phyloP scores from a whole-genome alignment of 2,888 invertebrate species.

The Tachina grossa region DNA sequence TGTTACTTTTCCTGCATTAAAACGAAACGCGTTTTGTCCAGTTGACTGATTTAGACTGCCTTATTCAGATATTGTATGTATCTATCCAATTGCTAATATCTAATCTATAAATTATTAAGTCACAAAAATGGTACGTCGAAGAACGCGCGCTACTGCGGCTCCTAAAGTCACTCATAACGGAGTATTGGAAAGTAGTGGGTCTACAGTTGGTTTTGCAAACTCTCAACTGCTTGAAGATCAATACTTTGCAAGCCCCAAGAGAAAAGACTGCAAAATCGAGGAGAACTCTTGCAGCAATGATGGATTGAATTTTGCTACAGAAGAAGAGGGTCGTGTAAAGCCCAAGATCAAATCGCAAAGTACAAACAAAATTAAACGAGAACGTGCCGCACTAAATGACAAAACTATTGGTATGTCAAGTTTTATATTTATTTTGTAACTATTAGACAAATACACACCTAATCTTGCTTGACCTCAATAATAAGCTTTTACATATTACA shows the following conservation, averaged over 20 bases:
- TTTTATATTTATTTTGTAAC: constrained; percentile 16
- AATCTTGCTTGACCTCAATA: constrained; percentile 14
- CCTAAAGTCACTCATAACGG: constrained; percentile 62
- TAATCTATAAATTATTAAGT: constrained; percentile 2
- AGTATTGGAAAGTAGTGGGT: constrained; percentile 50
- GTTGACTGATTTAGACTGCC: constrained; percentile 49
- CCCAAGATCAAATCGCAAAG: constrained; percentile 46
- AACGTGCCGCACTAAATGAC: constrained; percentile 71
- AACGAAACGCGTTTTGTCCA: constrained; percentile 20
- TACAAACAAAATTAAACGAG: constrained; percentile 66
- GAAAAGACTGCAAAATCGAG: constrained; percentile 82
- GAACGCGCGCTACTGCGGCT: constrained; percentile 75
- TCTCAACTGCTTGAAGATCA: constrained; percentile 80
- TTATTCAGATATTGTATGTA: constrained; percentile 31
- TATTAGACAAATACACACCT: not conserved
- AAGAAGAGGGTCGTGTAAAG: constrained; percentile 32
- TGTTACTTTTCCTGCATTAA: constrained; percentile 3
- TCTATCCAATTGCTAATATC: constrained; percentile 16
- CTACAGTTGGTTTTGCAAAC: constrained; percentile 68
- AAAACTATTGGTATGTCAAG: constrained; percentile 77
- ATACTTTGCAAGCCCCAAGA: constrained; percentile 82
- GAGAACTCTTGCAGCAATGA: constrained; percentile 46
- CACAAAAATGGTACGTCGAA: constrained; percentile 77
- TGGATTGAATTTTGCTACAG: constrained; percentile 35
- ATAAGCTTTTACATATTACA: not conserved